A percentile compares a stretch with the other conserved stretches of the same genome.
These are phyloP conservation scores for Lepidurus apus DNA, from an alignment of 1,140 invertebrate species.

Conservation along the genomic window DNA sequence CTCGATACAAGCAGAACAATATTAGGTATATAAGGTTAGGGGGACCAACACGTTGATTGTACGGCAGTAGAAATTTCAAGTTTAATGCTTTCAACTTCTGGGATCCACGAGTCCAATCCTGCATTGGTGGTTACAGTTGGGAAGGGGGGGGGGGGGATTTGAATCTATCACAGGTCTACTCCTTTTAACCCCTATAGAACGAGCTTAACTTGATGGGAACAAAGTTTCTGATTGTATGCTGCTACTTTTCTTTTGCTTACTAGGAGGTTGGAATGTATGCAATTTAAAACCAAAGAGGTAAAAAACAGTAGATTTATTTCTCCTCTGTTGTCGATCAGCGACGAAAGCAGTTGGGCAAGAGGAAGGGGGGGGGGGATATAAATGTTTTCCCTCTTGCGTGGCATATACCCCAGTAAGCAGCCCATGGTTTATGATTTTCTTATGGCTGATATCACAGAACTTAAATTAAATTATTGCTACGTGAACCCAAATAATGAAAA, in stretches of 20 bases:
- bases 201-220: background rate
- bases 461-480: slow-evolving; percentile 1
- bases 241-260: background rate
- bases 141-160: background rate
- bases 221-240: background rate
- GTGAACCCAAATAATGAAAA: background rate
- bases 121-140: background rate
- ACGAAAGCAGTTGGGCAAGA: background rate
- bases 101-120: background rate
- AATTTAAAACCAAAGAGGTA: background rate
- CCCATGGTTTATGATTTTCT: background rate
- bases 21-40: background rate
- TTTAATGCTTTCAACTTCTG: background rate
- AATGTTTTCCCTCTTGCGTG: background rate
- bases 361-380: background rate
- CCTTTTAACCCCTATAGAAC: background rate
- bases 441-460: slow-evolving; percentile 6
- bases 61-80: background rate
- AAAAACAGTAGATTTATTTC: background rate
- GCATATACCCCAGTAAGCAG: background rate
- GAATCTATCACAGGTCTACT: slow-evolving; percentile 11
- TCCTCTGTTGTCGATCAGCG: background rate
- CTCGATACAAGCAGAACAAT: slow-evolving; percentile 6
- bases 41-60: slow-evolving; percentile 18
- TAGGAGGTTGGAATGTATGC: background rate